Percentiles rank a stretch among this genome's conserved stretches.
phyloP scores from a whole-genome alignment of 2,113 vertebrate species.

The Setophaga kirtlandii region DNA sequence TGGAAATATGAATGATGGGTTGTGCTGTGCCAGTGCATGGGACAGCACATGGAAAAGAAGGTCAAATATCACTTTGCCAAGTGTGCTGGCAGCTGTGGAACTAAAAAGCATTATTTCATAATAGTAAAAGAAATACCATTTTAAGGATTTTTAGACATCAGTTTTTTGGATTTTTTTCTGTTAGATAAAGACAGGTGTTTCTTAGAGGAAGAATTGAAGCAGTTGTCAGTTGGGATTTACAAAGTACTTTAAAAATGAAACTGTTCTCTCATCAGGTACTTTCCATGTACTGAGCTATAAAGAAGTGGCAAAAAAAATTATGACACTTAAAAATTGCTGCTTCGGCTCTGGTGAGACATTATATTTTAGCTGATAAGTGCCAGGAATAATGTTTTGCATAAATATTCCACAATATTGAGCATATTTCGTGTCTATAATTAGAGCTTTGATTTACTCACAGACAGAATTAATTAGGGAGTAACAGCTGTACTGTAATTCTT shows the following conservation, averaged over 20 bases:
- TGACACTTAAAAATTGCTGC: constrained; percentile 52
- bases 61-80: background rate
- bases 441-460: constrained; percentile 69
- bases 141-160: background rate
- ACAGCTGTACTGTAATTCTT: constrained; percentile 63
- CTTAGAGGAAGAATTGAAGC: background rate
- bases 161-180: rapidly evolving
- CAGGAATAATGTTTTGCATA: constrained; percentile 72
- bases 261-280: constrained; percentile 7
- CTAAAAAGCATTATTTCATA: background rate
- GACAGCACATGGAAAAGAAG: background rate
- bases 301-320: constrained; percentile 33
- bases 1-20: background rate
- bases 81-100: background rate
- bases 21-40: background rate
- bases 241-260: constrained; percentile 6
- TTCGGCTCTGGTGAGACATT: constrained; percentile 58
- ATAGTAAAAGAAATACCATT: background rate
- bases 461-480: constrained; percentile 62
- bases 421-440: constrained; percentile 72
- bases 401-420: constrained; percentile 73
- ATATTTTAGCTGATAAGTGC: constrained; percentile 62
- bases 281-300: constrained; percentile 40
- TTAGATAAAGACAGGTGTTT: background rate
- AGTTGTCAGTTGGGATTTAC: constrained; percentile 38